Evolutionary conservation across 2,888 invertebrate species (phyloP).

Genomic region (Hypercompe scribonia): DNA sequence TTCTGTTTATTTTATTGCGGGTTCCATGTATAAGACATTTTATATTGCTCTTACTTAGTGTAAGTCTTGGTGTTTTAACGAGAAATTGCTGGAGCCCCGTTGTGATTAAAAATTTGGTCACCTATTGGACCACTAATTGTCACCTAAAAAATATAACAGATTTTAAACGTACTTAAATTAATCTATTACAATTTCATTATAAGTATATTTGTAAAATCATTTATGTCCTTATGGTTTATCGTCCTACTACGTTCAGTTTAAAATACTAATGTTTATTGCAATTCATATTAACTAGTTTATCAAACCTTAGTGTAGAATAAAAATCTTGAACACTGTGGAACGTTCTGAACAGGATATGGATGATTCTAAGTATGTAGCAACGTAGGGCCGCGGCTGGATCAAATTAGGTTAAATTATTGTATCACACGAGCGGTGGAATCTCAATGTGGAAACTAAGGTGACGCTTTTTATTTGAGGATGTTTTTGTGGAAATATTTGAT

Average conservation of each 20-base stretch:
- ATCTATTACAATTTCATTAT: too few species aligned
- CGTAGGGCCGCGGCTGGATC: conserved; percentile 52
- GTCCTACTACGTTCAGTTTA: background rate
- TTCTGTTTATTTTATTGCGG: background rate
- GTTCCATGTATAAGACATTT: background rate
- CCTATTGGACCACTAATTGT: too few species aligned
- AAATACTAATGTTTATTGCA: too few species aligned
- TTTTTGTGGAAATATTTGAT: background rate
- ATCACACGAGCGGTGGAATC: conserved; percentile 61
- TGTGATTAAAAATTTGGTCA: too few species aligned
- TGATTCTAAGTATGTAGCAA: conserved; percentile 39
- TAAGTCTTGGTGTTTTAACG: background rate
- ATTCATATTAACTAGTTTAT: background rate
- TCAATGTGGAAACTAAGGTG: conserved; percentile 39
- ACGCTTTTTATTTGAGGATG: conserved; percentile 12
- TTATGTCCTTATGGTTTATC: background rate
- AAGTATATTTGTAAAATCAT: background rate
- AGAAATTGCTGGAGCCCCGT: background rate
- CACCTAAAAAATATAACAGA: too few species aligned
- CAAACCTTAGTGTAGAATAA: background rate
- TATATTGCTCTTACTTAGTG: background rate
- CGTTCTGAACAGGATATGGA: conserved; percentile 40
- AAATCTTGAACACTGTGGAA: background rate
- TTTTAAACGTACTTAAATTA: too few species aligned
- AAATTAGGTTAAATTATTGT: conserved; percentile 61